A percentile compares a stretch with the other conserved stretches of the same genome.
Evolutionary conservation across 2,113 vertebrate genomes (phyloP).

Genomic region (Trachemys scripta): DNA sequence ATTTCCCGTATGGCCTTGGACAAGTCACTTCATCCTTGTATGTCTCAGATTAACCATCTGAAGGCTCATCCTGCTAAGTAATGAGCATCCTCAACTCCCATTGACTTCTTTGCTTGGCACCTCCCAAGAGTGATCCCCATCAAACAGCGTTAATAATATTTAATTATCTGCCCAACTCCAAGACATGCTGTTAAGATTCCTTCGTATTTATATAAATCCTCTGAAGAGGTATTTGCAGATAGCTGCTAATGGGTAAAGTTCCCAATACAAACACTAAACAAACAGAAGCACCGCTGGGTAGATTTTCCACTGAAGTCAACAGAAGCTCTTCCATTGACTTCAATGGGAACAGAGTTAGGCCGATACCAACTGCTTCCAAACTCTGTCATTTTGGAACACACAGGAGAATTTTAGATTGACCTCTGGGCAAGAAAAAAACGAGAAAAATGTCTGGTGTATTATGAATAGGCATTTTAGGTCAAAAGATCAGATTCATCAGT

Average conservation of each 20-base stretch:
- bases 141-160: neutral
- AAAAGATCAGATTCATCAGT: fast-evolving
- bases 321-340: neutral
- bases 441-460: neutral
- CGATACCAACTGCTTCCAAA: neutral
- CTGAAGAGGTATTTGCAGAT: neutral
- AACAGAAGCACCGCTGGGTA: neutral
- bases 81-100: neutral
- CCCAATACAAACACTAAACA: neutral
- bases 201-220: neutral
- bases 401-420: neutral
- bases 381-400: neutral
- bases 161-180: neutral
- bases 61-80: neutral
- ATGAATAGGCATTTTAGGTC: neutral
- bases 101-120: neutral
- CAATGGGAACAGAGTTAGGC: neutral
- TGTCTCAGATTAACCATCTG: neutral
- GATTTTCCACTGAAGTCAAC: neutral
- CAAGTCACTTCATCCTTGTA: neutral
- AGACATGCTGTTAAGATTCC: neutral
- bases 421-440: neutral
- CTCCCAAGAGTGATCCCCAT: neutral
- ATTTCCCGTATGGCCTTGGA: neutral
- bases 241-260: neutral